These are phyloP conservation scores for Dichetophora obliterata DNA, from an alignment of 2,888 invertebrate genomes.

Conservation along the genomic window DNA sequence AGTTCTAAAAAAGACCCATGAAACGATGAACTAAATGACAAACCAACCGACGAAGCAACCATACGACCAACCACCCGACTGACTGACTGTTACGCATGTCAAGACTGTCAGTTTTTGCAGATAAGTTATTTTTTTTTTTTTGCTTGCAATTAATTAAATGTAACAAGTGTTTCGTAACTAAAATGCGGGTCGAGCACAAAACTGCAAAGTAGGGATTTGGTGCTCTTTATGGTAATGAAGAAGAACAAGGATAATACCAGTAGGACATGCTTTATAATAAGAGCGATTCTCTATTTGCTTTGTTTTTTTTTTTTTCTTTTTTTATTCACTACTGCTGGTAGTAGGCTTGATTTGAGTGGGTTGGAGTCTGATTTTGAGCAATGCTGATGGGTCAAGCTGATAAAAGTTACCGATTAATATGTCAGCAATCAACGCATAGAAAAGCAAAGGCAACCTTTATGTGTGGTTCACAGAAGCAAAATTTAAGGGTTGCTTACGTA, in stretches of 20 bases:
- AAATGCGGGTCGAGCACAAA: conserved; percentile 18
- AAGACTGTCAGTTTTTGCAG: neutral
- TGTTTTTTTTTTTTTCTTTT: neutral
- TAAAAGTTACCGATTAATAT: conserved; percentile 14
- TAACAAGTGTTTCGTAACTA: conserved; percentile 33
- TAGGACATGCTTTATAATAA: too few species aligned
- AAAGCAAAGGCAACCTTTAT: neutral
- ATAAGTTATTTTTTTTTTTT: conserved; percentile 15
- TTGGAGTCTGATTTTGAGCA: neutral
- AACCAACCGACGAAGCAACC: neutral
- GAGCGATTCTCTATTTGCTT: too few species aligned
- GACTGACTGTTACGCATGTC: neutral
- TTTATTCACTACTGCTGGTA: neutral
- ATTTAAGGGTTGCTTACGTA: too few species aligned
- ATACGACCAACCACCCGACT: neutral
- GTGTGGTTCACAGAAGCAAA: too few species aligned
- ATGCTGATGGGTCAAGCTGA: conserved; percentile 5
- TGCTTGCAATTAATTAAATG: conserved; percentile 46
- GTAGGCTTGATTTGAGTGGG: neutral
- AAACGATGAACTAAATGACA: neutral
- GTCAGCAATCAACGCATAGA: neutral
- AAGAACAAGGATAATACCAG: too few species aligned
- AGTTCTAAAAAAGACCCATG: too few species aligned
- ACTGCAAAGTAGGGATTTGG: too few species aligned
- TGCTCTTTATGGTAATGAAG: too few species aligned